Evolutionary conservation across 2,797 vertebrate genomes (phyloP).

Genomic region (Acanthopagrus latus): DNA sequence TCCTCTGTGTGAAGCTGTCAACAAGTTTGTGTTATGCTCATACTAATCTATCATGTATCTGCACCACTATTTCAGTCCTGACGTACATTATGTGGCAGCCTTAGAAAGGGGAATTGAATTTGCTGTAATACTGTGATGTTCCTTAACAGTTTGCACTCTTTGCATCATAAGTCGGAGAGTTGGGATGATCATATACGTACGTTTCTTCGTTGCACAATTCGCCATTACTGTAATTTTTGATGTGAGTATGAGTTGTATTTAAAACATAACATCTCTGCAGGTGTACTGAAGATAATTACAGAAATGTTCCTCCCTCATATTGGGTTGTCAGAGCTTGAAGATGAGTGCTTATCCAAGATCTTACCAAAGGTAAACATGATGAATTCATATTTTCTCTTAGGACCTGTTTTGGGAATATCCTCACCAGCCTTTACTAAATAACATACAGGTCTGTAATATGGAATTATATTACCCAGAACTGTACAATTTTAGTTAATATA

Average conservation of each 20-base stretch:
- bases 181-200: conserved; percentile 92
- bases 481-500: background rate
- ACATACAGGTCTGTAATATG: background rate
- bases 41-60: background rate
- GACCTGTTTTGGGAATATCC: background rate
- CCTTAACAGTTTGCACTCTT: conserved; percentile 88
- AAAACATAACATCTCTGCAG: conserved; percentile 76
- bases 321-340: conserved; percentile 87
- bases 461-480: background rate
- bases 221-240: background rate
- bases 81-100: background rate
- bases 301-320: conserved; percentile 95
- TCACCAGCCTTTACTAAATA: background rate
- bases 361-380: conserved; percentile 90
- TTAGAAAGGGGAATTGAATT: background rate
- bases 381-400: background rate
- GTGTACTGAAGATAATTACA: conserved; percentile 90
- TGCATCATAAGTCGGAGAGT: conserved; percentile 86
- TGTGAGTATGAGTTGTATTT: background rate
- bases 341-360: conserved; percentile 90
- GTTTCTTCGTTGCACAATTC: conserved; percentile 63
- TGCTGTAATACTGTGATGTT: conserved; percentile 34
- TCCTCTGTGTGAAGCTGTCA: background rate
- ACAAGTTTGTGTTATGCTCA: conserved; percentile 2
- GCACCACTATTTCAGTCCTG: background rate